A percentile compares a stretch with the other conserved stretches of the same genome.
These are phyloP conservation scores for Dipodomys spectabilis DNA, from an alignment of 2,113 vertebrate genomes.

Conservation along the genomic window DNA sequence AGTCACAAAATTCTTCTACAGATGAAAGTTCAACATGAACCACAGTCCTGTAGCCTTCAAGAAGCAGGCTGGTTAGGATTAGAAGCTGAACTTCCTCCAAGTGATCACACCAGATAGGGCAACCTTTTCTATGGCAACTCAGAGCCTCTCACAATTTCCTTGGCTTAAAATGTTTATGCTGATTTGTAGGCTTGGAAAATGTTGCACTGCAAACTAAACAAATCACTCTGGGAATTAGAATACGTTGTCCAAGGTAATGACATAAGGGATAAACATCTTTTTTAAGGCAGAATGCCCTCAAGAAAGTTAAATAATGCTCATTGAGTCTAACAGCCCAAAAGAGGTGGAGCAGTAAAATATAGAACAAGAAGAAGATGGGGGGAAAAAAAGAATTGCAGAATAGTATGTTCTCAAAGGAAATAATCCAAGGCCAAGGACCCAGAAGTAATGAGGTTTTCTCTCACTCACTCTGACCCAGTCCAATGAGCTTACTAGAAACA, in stretches of 20 bases:
- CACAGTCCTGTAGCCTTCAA: not conserved
- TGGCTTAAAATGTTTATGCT: slow-evolving; percentile 31
- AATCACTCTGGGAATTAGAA: not conserved
- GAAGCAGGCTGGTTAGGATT: not conserved
- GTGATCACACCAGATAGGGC: not conserved
- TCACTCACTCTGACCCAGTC: not conserved
- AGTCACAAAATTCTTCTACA: slow-evolving; percentile 42
- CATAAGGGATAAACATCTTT: not conserved
- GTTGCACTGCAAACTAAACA: not conserved
- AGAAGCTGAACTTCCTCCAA: not conserved
- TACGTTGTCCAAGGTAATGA: slow-evolving; percentile 11
- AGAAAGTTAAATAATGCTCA: not conserved
- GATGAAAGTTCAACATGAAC: slow-evolving; percentile 9
- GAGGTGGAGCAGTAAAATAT: too few relatives aligned
- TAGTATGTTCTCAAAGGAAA: not conserved
- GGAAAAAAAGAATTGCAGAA: not conserved
- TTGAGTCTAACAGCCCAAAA: not conserved
- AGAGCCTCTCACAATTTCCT: not conserved
- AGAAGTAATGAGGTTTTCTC: not conserved
- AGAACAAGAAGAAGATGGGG: not conserved
- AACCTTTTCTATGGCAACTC: not conserved
- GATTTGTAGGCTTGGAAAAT: slow-evolving; percentile 43
- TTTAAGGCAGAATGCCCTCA: not conserved
- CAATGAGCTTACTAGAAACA: not conserved
- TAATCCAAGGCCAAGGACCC: not conserved